A percentile compares a stretch with the other conserved stretches of the same genome.
Conservation (phyloP, 2,113 vertebrate genomes). For the Furnarius figulus region DNA sequence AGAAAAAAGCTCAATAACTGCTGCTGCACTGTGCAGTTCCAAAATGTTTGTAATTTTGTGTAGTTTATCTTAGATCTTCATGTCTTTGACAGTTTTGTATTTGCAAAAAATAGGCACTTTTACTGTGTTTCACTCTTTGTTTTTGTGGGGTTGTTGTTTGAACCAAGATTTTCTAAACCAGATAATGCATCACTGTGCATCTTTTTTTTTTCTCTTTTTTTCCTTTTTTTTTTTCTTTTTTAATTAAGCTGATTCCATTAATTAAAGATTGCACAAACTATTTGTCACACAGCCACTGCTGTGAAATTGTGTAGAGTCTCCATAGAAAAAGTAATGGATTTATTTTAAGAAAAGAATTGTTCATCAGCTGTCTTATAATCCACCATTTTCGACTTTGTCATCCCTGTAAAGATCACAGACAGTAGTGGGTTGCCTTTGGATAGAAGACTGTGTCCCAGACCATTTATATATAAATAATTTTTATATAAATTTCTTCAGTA, state of each 20-base stretch:
- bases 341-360: background rate
- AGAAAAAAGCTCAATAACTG: background rate
- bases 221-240: background rate
- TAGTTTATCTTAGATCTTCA: background rate
- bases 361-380: background rate
- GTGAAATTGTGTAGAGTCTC: background rate
- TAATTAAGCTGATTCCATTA: background rate
- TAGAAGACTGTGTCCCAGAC: background rate
- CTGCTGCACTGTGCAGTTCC: background rate
- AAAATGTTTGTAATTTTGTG: background rate
- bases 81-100: background rate
- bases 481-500: background rate
- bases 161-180: background rate
- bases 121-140: background rate
- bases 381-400: background rate
- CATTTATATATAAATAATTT: background rate
- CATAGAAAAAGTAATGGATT: background rate
- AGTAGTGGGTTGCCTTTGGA: background rate
- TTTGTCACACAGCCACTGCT: background rate
- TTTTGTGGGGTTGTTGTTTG: background rate
- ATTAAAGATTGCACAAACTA: background rate
- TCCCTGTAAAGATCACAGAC: background rate
- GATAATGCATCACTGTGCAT: background rate
- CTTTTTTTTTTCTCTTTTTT: background rate
- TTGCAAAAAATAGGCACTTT: background rate